These are phyloP conservation scores for Pterocles orientalis DNA, from an alignment of 2,113 vertebrate species.

Conservation along the genomic window DNA sequence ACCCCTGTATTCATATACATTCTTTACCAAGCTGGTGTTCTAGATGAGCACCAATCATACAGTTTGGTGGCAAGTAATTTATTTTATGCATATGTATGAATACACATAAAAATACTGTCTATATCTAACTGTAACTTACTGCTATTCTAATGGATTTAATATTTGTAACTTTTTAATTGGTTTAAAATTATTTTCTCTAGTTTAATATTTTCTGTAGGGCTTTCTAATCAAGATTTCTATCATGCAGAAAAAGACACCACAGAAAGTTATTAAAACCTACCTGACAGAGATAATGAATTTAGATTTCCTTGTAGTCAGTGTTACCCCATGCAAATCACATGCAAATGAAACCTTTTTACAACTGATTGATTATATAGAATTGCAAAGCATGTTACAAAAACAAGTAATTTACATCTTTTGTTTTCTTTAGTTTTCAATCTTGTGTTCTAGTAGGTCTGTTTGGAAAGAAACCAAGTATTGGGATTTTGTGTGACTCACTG, in stretches of 20 bases:
- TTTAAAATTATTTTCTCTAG: neutral
- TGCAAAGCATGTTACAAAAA: neutral
- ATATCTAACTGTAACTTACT: neutral
- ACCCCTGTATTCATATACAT: neutral
- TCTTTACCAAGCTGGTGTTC: neutral
- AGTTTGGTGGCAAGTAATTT: neutral
- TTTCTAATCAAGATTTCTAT: neutral
- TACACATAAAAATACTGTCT: neutral
- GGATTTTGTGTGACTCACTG: conserved; percentile 49
- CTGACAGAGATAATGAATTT: neutral
- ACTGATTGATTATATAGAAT: neutral
- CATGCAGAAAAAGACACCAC: neutral
- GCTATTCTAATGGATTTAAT: neutral
- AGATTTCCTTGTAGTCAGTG: neutral
- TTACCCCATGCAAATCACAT: accelerated
- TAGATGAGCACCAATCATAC: neutral
- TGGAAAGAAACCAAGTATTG: conserved; percentile 40
- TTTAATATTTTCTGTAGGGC: neutral
- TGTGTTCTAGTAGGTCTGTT: neutral
- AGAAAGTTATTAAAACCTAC: neutral
- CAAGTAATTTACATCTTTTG: neutral
- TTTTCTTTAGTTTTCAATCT: neutral
- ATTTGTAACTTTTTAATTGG: neutral
- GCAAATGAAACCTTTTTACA: neutral
- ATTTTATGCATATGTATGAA: neutral